Evolutionary conservation across 2,797 vertebrate genomes (phyloP).

Genomic region (Sebastes variabilis): DNA sequence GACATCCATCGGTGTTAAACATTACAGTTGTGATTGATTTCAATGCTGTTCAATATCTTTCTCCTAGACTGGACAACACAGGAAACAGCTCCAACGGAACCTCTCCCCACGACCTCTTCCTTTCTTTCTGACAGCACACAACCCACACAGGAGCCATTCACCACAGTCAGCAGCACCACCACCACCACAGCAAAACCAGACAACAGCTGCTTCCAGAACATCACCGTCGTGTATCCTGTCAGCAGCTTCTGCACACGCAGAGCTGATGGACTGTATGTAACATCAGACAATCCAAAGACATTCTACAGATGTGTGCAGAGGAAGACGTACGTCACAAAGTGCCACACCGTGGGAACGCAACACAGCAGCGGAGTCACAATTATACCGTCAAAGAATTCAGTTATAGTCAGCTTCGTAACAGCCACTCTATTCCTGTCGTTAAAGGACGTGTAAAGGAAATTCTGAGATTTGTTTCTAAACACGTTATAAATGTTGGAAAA

Average conservation of each 20-base stretch:
- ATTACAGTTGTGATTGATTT: neutral
- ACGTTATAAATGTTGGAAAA: too few species aligned
- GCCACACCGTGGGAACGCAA: conserved; percentile 21
- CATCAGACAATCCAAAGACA: neutral
- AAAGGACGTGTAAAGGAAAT: neutral
- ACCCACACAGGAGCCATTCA: neutral
- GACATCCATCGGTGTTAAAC: neutral
- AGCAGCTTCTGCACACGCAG: conserved; percentile 57
- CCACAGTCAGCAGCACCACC: neutral
- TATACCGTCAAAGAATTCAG: neutral
- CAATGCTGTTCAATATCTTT: neutral
- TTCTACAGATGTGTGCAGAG: conserved; percentile 57
- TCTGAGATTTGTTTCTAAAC: too few species aligned
- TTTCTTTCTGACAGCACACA: conserved; percentile 1
- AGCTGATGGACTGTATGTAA: conserved; percentile 56
- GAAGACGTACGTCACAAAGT: conserved; percentile 53
- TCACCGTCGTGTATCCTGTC: conserved; percentile 35
- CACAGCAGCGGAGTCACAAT: neutral
- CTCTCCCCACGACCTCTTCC: neutral
- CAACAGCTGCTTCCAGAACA: conserved; percentile 34
- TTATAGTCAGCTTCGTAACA: neutral
- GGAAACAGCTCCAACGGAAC: neutral
- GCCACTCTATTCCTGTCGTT: neutral
- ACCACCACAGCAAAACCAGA: neutral
- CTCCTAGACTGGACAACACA: conserved; percentile 5